These are phyloP conservation scores for Cantharis flavilabris DNA, from an alignment of 2,888 invertebrate genomes.

Conservation along the genomic window DNA sequence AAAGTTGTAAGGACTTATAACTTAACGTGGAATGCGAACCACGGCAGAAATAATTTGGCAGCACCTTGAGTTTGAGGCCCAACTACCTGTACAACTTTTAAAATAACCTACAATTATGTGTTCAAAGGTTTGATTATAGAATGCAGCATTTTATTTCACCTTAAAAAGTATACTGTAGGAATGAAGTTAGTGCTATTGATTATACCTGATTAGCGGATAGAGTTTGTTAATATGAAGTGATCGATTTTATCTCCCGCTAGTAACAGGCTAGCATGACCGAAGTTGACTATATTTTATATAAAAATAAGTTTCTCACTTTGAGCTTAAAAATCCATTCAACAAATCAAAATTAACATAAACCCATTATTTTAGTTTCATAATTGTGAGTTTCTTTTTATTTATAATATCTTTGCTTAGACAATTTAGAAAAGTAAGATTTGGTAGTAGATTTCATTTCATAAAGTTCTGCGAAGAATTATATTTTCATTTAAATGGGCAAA, in stretches of 20 bases:
- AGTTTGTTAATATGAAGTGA: not conserved
- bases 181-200: not conserved
- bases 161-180: not conserved
- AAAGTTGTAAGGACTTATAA: too few species aligned
- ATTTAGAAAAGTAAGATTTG: conserved; percentile 3
- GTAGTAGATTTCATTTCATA: conserved; percentile 7
- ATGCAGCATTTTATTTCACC: not conserved
- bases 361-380: not conserved
- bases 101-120: too few species aligned
- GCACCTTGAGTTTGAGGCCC: too few species aligned
- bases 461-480: conserved; percentile 35
- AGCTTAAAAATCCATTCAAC: not conserved
- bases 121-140: not conserved
- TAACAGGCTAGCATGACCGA: not conserved
- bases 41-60: too few species aligned
- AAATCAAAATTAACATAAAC: not conserved
- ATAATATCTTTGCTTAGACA: not conserved
- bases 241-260: not conserved
- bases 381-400: not conserved
- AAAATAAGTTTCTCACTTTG: not conserved
- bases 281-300: not conserved
- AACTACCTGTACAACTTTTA: too few species aligned
- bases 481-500: conserved; percentile 47
- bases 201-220: not conserved
- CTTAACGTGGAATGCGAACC: too few species aligned